Base-by-base conservation (phyloP, 1,140 invertebrate genomes). In the Parapsyche elsis region DNA sequence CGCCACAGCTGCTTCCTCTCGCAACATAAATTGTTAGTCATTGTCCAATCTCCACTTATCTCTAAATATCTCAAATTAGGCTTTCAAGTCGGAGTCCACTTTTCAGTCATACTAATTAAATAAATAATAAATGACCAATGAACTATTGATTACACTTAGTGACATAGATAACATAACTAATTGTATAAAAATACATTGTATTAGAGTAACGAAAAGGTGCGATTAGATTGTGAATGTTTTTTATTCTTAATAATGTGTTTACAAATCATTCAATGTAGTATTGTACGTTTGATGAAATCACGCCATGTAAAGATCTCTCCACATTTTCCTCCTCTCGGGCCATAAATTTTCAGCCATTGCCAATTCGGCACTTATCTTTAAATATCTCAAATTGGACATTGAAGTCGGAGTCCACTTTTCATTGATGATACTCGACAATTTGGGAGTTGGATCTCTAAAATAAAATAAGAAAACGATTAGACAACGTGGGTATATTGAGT, bases 371-470 rank as follows among this genome's bases (percentile, higher is more conserved):
- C 71, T 46, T 59, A 82, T 82, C n/a, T 80, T 38, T 2, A 82
- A 59, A 21, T 76, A 46, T 10, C 53, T 10, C 38, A 73, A 71
- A 9, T 80, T 49, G 2, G 77, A 24, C 44, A 61, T 16, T 1
- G 61, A 64, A 0, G 75, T 21, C 16, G 77, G 75, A 44, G 71
- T 45, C 81, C 81, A 82, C 80, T 79, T 77, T 64, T 73, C 53
- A 19, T 82, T 80, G 9, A 78, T 49, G 19, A 71, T 61, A n/a
- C 61, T 49, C 1, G 64, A n/a, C 5, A 53, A 7, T 24, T 59
- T 49, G n/a, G 78, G 78, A 14, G 81, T 80, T 46, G 81, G 81
- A 64, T 82, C 61, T 9, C 81, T 80, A 38, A 74, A 82, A 80
- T 0, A 71, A 45, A 76, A 64, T 21, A 26, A 26, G 14, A 14